Base-by-base conservation (phyloP, 1,140 invertebrate species). In the Cephus cinctus region DNA sequence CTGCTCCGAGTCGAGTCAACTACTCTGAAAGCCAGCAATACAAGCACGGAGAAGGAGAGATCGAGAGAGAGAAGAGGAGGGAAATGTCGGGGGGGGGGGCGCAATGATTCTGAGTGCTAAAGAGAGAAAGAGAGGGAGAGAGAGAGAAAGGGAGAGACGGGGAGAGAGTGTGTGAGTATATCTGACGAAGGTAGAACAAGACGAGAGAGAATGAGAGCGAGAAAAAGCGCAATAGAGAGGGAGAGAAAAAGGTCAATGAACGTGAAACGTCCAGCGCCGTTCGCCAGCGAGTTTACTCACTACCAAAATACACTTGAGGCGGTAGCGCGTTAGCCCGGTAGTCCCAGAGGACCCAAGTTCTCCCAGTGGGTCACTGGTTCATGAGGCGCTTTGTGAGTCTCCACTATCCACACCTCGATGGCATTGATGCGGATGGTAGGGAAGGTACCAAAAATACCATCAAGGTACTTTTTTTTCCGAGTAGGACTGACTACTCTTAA, bases 341-440 rank as follows among this genome's bases (percentile, higher is more conserved):
- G 43, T 56, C 52, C 50, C 52, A 47, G 59, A 56, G 50, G 50
- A 63, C 54, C 64, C 50, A 44, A 62, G 50, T 57, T 56, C 52
- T 59, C 35, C 56, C 59, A 72, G 67, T 72, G 66, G 70, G 70
- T 73, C 69, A 73, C 62, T 73, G 63, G 69, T 72, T 69, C 69
- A 72, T 50, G 53, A 58, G 50, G 39, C 18, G 14, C 39, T 20
- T 20, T 15, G 39, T 20, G n/a, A 11, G 11, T 12, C 3, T 11
- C 25, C 25, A n/a, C 25, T 6, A n/a, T n/a, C n/a, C n/a, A n/a
- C n/a, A n/a, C n/a, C n/a, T n/a, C n/a, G n/a, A n/a, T n/a, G n/a
- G n/a, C n/a, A n/a, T n/a, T n/a, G n/a, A n/a, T n/a, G n/a, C n/a
- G n/a, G n/a, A n/a, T n/a, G n/a, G n/a, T n/a, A n/a, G n/a, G n/a